Evolutionary conservation across 2,888 invertebrate genomes (phyloP).

Genomic region (Melipona bicolor): DNA sequence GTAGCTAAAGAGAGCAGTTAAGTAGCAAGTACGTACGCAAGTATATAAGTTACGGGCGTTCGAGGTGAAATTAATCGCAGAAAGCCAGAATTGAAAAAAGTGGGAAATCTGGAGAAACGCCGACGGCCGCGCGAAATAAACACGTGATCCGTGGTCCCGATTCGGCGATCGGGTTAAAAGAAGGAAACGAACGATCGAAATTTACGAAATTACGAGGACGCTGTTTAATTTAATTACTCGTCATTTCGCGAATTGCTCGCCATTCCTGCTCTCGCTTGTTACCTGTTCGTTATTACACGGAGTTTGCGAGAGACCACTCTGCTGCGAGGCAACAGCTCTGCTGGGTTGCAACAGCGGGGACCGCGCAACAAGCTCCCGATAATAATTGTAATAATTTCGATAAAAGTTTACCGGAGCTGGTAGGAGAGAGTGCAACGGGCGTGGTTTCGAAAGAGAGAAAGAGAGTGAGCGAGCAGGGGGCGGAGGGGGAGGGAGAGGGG

Average conservation of each 20-base stretch:
- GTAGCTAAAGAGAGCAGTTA: too few species aligned
- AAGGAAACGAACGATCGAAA: neutral
- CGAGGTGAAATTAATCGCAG: too few species aligned
- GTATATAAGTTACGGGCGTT: too few species aligned
- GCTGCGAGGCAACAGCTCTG: too few species aligned
- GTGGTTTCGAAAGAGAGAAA: neutral
- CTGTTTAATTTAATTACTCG: constrained; percentile 10
- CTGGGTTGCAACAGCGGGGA: neutral
- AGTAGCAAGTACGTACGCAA: too few species aligned
- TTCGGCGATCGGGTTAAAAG: too few species aligned
- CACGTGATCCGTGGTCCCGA: too few species aligned
- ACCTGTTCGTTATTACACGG: constrained; percentile 16
- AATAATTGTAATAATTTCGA: constrained; percentile 40
- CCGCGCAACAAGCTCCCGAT: constrained; percentile 13
- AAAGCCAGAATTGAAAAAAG: too few species aligned
- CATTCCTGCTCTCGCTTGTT: constrained; percentile 18
- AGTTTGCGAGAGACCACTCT: constrained; percentile 14
- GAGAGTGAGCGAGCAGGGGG: too few species aligned
- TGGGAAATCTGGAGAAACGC: too few species aligned
- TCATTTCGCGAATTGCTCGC: constrained; percentile 3
- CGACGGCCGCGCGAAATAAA: too few species aligned
- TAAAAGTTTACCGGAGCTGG: constrained; percentile 3
- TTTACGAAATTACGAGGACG: constrained; percentile 8
- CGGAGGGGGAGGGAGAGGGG: too few species aligned
- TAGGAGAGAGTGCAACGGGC: neutral